phyloP scores from a whole-genome alignment of 2,797 vertebrate species.

The Lophotriccus pileatus region DNA sequence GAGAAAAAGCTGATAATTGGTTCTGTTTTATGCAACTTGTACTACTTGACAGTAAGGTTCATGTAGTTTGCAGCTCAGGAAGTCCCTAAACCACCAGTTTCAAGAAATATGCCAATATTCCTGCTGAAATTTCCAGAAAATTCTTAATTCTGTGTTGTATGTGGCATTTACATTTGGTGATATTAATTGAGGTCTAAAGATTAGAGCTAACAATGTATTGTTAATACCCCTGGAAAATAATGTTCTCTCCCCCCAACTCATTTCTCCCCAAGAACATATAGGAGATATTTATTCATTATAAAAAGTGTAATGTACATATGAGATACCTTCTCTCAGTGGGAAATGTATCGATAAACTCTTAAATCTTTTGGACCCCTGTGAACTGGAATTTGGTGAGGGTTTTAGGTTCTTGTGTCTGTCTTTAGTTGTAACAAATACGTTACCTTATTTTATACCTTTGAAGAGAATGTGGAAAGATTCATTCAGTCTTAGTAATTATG shows the following conservation, averaged over 20 bases:
- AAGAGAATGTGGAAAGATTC: not conserved
- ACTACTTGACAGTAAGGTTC: not conserved
- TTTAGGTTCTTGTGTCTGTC: not conserved
- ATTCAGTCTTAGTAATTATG: not conserved
- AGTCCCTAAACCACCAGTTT: not conserved
- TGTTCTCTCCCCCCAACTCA: not conserved
- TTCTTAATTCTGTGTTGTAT: not conserved
- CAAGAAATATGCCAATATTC: not conserved
- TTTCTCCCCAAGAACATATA: not conserved
- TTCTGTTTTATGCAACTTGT: not conserved
- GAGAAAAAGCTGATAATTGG: not conserved
- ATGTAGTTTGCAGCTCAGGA: not conserved
- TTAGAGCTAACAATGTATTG: not conserved
- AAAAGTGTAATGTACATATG: not conserved
- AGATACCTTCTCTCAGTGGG: not conserved
- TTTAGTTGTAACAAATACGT: not conserved
- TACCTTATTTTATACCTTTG: not conserved
- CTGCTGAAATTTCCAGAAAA: not conserved
- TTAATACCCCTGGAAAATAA: not conserved
- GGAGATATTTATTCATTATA: not conserved
- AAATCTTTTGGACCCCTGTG: not conserved
- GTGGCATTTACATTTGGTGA: not conserved
- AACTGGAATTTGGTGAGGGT: not conserved
- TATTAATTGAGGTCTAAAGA: not conserved
- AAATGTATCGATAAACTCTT: not conserved